Evolutionary conservation across 2,797 vertebrate genomes (phyloP).

Genomic region (Anguilla anguilla): DNA sequence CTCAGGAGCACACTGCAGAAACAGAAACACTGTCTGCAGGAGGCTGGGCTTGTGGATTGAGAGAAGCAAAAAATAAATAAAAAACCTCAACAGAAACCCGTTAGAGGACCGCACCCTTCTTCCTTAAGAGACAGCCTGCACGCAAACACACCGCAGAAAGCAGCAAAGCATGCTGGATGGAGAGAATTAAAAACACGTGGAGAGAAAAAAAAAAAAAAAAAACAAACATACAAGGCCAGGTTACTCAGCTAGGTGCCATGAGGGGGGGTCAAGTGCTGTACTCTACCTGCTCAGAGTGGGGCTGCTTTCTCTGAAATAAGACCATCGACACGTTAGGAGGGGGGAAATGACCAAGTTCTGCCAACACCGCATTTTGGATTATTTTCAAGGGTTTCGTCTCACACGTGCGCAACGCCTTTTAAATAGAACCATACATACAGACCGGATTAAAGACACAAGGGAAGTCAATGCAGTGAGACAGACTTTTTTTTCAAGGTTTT

Average conservation of each 20-base stretch:
- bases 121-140: neutral
- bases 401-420: neutral
- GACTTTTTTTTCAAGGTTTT: constrained; percentile 21
- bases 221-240: constrained; percentile 48
- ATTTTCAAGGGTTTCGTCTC: constrained; percentile 24
- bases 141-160: neutral
- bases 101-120: neutral
- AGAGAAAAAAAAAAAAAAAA: constrained; percentile 46
- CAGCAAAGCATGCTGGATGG: constrained; percentile 65
- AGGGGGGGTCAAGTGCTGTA: constrained; percentile 64
- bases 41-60: constrained; percentile 37
- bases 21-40: constrained; percentile 46
- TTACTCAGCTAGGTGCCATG: constrained; percentile 48
- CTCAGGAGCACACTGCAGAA: constrained; percentile 41
- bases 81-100: constrained; percentile 3
- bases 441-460: constrained; percentile 38
- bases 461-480: constrained; percentile 40
- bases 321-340: constrained; percentile 72
- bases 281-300: constrained; percentile 82
- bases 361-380: constrained; percentile 49
- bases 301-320: constrained; percentile 82
- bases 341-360: constrained; percentile 47
- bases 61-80: constrained; percentile 30
- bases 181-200: constrained; percentile 11
- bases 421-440: neutral